Evolutionary conservation across 2,797 vertebrate genomes (phyloP), one percentile per base, ranked within the genome.

Genomic region (Bufotes viridis): DNA sequence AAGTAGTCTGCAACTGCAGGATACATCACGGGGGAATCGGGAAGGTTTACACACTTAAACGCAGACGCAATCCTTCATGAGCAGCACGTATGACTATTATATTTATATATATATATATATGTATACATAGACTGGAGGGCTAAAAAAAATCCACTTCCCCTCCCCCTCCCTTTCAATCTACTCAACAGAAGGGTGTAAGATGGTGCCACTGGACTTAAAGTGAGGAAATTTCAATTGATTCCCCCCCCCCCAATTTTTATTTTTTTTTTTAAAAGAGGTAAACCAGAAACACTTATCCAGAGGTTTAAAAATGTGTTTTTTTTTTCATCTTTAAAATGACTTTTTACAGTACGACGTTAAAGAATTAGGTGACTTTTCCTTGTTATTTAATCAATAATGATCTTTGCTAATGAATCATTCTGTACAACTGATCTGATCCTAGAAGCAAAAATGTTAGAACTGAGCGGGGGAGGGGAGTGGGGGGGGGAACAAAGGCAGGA

Each of bases 401-500:
- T 93, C 91, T 93, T 78, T 93, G 91, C 91, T 92, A 90, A 93
- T 95, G 92, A 91, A 89, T 91, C 91, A 92, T 75, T 72, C 93
- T 91, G 90, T 93, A 93, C 94, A 94, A 93, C 92, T 94, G 91
- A 93, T 93, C 93, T 58, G 72, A 86, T 92, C 93, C 94, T 95
- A 95, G 90, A 91, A 92, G 93, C 93, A 92, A 78, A 76, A 95
- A 95, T 90, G 90, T 93, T 95, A 94, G 92, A 94, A 92, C 91
- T 94, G 94, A 93, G 92, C 93, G 92, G 92, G 18, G 75, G 75
- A 24, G 42, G 49, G 20, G 75, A n/a, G n/a, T n/a, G n/a, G 5
- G 51, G 51, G 92, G 91, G 91, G 93, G 93, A 91, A 96, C 96
- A 96, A 96, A 97, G 96, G 96, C 96, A 97, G 97, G 96, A 97